phyloP scores from a whole-genome alignment of 1,140 invertebrate genomes.

The Cydia strobilella region DNA sequence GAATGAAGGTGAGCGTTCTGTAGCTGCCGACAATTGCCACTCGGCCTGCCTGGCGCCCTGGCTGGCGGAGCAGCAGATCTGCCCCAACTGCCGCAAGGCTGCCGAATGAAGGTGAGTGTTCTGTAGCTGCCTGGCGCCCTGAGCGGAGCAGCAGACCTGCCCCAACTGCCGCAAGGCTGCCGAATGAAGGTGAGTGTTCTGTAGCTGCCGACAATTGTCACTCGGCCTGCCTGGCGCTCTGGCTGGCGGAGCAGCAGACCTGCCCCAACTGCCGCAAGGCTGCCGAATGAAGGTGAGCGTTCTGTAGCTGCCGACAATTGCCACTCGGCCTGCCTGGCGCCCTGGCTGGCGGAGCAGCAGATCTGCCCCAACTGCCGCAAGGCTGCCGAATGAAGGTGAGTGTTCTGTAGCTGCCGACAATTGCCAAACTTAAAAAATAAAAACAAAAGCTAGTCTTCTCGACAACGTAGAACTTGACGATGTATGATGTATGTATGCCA shows the following conservation, averaged over 20 bases:
- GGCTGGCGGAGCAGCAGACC: conserved; percentile 68
- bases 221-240: conserved; percentile 62
- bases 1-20: conserved; percentile 38
- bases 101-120: conserved; percentile 43
- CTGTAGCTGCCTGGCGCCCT: too few species aligned
- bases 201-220: conserved; percentile 51
- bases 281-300: conserved; percentile 40
- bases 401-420: too few species aligned
- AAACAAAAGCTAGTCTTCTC: too few species aligned
- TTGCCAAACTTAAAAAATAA: too few species aligned
- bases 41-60: too few species aligned
- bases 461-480: too few species aligned
- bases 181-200: conserved; percentile 37
- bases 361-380: conserved; percentile 67
- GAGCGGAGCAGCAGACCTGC: conserved; percentile 68
- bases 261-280: conserved; percentile 70
- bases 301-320: too few species aligned
- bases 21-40: too few species aligned
- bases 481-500: too few species aligned
- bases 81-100: conserved; percentile 67
- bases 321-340: too few species aligned
- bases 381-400: conserved; percentile 40
- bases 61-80: too few species aligned
- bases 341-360: too few species aligned
- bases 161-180: conserved; percentile 65